A percentile compares a stretch with the other conserved stretches of the same genome.
phyloP scores from a whole-genome alignment of 2,113 vertebrate genomes.

The Amphiprion ocellaris region DNA sequence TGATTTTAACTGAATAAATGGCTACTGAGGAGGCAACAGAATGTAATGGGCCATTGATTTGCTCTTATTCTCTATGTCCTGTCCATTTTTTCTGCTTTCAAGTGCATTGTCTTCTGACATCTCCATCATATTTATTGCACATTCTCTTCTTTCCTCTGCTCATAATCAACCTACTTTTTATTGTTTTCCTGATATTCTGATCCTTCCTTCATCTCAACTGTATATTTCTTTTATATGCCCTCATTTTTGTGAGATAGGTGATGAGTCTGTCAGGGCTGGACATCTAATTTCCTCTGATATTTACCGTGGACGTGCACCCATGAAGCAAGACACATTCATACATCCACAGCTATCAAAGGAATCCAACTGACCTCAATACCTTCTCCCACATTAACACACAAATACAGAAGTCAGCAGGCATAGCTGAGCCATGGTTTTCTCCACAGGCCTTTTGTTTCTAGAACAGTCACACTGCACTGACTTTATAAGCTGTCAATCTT shows the following conservation, averaged over 20 bases:
- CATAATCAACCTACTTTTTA: background rate
- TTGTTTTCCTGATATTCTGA: background rate
- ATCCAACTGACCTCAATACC: background rate
- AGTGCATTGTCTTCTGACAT: too few relatives aligned
- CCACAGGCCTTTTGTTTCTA: conserved; percentile 2
- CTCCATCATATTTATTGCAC: background rate
- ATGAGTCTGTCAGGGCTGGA: background rate
- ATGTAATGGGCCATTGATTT: too few relatives aligned
- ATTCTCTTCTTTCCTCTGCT: conserved; percentile 1
- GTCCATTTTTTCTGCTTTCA: too few relatives aligned
- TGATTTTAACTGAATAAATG: too few relatives aligned
- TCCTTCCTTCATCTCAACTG: background rate
- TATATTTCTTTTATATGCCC: conserved; percentile 16
- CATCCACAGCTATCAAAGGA: conserved; percentile 17
- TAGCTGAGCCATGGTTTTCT: background rate
- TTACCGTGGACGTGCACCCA: background rate
- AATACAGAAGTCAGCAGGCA: conserved; percentile 1
- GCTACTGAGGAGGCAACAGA: too few relatives aligned
- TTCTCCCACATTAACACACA: background rate
- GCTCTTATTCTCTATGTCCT: too few relatives aligned
- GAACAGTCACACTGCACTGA: conserved; percentile 12
- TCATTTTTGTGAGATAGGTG: background rate
- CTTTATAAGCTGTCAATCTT: conserved; percentile 33
- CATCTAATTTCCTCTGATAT: conserved; percentile 49
- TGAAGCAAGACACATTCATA: background rate